A percentile compares a stretch with the other conserved stretches of the same genome.
Conservation (phyloP, 2,888 invertebrate species). For the Rosalia funebris region DNA sequence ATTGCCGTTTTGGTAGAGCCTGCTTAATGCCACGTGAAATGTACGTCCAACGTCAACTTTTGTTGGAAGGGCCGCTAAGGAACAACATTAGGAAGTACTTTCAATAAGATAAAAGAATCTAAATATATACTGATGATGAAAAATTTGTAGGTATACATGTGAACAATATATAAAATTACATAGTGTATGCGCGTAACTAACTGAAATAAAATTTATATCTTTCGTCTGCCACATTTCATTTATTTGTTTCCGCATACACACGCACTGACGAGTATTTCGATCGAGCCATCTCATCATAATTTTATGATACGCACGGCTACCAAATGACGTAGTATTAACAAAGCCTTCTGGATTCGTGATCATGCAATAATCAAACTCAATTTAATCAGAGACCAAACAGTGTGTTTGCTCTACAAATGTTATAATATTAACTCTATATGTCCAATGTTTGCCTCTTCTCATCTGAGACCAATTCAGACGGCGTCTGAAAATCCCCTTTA, state of each 20-base stretch:
- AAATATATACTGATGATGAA: too few relatives aligned
- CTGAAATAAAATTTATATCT: too few relatives aligned
- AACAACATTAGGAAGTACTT: too few relatives aligned
- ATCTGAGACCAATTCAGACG: conserved; percentile 55
- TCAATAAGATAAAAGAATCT: too few relatives aligned
- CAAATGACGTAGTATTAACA: conserved; percentile 32
- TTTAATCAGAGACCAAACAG: conserved; percentile 58
- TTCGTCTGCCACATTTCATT: too few relatives aligned
- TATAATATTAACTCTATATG: conserved; percentile 58
- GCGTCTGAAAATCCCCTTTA: conserved; percentile 28
- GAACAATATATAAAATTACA: too few relatives aligned
- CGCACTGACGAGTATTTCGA: conserved; percentile 24
- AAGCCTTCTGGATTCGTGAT: conserved; percentile 49
- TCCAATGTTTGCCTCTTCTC: conserved; percentile 56
- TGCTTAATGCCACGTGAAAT: too few relatives aligned
- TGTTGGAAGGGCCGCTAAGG: too few relatives aligned
- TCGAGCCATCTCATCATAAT: conserved; percentile 35
- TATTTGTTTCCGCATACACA: conserved; percentile 8
- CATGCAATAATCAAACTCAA: conserved; percentile 55
- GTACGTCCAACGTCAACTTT: too few relatives aligned
- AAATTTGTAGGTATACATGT: too few relatives aligned
- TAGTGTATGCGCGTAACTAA: too few relatives aligned
- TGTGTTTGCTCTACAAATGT: conserved; percentile 56
- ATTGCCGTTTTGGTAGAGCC: too few relatives aligned
- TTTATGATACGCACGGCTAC: conserved; percentile 34